These are phyloP conservation scores for Andrena marginata DNA, from an alignment of 2,888 invertebrate species.

Conservation along the genomic window DNA sequence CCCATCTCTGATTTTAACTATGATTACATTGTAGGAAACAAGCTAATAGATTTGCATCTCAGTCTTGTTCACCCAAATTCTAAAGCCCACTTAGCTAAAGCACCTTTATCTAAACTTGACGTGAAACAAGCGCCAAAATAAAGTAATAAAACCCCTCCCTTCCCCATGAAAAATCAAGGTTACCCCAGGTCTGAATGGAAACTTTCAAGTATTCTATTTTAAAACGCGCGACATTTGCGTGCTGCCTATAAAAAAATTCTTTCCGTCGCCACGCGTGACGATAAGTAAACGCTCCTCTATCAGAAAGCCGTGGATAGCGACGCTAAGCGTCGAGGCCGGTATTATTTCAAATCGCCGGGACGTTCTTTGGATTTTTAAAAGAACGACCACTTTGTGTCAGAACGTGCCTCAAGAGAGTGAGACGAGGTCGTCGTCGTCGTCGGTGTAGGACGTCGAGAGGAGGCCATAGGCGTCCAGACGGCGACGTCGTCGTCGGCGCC, in stretches of 20 bases:
- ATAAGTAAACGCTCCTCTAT: neutral
- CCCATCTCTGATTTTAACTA: too few species aligned
- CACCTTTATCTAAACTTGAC: too few species aligned
- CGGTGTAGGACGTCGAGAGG: slow-evolving; percentile 70
- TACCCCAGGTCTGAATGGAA: neutral
- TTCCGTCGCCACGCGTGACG: neutral
- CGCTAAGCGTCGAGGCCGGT: slow-evolving; percentile 12
- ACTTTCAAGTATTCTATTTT: neutral
- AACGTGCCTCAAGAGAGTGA: slow-evolving; percentile 69
- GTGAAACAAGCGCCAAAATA: too few species aligned
- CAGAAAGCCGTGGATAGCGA: neutral
- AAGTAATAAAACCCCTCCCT: too few species aligned
- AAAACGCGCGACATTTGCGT: neutral
- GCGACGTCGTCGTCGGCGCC: slow-evolving; percentile 82
- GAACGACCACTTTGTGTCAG: slow-evolving; percentile 69
- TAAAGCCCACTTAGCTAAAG: too few species aligned
- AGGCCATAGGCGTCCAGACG: slow-evolving; percentile 83
- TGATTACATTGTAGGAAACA: too few species aligned
- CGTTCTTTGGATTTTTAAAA: slow-evolving; percentile 63
- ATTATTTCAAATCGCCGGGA: slow-evolving; percentile 56
- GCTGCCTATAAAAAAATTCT: neutral
- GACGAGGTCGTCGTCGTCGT: slow-evolving; percentile 64
- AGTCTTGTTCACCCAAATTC: too few species aligned
- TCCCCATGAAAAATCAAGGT: too few species aligned
- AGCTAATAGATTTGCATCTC: too few species aligned